These are phyloP conservation scores for Meghimatium bilineatum DNA, from an alignment of 2,888 invertebrate species.

Conservation along the genomic window DNA sequence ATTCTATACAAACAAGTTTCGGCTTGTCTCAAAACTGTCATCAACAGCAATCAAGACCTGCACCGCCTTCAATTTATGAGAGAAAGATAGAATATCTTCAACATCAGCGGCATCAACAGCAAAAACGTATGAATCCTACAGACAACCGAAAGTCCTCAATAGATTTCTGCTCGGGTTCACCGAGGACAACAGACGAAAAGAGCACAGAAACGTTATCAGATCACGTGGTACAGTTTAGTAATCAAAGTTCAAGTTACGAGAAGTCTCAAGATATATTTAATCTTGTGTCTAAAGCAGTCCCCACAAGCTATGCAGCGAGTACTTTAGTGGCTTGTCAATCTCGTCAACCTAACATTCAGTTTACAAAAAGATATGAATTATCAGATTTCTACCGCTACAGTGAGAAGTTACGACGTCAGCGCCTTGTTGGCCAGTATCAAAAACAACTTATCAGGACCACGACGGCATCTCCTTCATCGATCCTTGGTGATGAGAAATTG, in stretches of 20 bases:
- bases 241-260: neutral
- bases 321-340: slow-evolving; percentile 67
- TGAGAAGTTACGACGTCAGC: slow-evolving; percentile 89
- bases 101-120: neutral
- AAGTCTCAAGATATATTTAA: neutral
- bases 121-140: no score
- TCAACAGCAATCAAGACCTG: neutral
- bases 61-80: neutral
- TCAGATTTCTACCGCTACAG: slow-evolving; percentile 98
- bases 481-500: slow-evolving; percentile 60
- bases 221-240: neutral
- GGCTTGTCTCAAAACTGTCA: neutral
- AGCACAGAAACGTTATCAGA: neutral
- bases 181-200: neutral
- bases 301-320: slow-evolving; percentile 43
- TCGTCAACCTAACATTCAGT: slow-evolving; percentile 81
- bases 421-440: slow-evolving; percentile 69
- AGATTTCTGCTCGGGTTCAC: neutral
- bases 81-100: neutral
- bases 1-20: neutral
- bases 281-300: no score
- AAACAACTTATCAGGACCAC: slow-evolving; percentile 63
- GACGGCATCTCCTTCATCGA: slow-evolving; percentile 63
- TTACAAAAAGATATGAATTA: slow-evolving; percentile 97
- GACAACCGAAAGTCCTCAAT: neutral